A percentile compares a stretch with the other conserved stretches of the same genome.
These are phyloP conservation scores for Drosophila rellima DNA, from an alignment of 2,888 invertebrate genomes.

Conservation along the genomic window DNA sequence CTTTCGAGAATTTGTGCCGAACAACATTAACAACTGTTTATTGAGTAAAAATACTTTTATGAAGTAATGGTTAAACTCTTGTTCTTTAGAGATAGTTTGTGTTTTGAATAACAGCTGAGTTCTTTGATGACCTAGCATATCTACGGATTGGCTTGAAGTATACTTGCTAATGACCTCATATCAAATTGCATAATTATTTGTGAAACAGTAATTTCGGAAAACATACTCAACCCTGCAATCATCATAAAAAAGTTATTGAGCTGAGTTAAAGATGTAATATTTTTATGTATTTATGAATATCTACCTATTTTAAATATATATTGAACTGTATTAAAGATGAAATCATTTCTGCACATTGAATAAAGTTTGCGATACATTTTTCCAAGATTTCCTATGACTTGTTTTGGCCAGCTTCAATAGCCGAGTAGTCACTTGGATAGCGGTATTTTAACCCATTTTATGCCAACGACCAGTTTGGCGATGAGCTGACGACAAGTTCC, in stretches of 20 bases:
- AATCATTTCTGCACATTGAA: background rate
- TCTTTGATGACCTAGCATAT: background rate
- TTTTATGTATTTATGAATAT: background rate
- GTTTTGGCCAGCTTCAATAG: conserved; percentile 1
- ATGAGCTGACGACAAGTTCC: conserved; percentile 43
- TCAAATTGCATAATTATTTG: too few relatives aligned
- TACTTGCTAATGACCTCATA: background rate
- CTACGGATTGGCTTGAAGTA: background rate
- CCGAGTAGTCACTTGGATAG: conserved; percentile 16
- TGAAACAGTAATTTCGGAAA: too few relatives aligned
- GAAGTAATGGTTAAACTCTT: too few relatives aligned
- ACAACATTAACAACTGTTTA: too few relatives aligned
- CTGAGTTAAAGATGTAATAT: background rate
- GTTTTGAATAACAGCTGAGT: too few relatives aligned
- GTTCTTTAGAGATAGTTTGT: too few relatives aligned
- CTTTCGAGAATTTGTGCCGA: background rate
- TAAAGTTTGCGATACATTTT: background rate
- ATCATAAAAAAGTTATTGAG: too few relatives aligned
- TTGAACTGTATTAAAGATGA: background rate
- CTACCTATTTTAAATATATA: background rate
- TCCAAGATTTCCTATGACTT: conserved; percentile 3
- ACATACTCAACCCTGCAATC: too few relatives aligned
- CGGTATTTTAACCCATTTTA: conserved; percentile 54
- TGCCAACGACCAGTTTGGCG: conserved; percentile 46
- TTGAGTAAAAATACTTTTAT: too few relatives aligned